phyloP scores from a whole-genome alignment of 2,113 vertebrate species.

The Sterna hirundo region DNA sequence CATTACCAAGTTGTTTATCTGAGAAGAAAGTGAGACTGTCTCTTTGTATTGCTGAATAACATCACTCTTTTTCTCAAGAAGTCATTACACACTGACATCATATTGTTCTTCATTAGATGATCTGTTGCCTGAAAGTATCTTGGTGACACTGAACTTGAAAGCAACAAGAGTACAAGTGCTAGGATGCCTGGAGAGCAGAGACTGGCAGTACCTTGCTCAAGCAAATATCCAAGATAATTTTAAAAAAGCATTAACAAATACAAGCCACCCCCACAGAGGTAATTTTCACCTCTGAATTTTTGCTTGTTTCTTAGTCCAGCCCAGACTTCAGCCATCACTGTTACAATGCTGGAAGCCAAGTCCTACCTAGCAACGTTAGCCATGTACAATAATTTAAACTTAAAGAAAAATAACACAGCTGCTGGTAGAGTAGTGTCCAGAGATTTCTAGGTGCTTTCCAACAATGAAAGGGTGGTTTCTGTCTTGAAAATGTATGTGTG shows the following conservation, averaged over 20 bases:
- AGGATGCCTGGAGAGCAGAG: conserved; percentile 57
- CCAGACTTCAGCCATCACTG: conserved; percentile 38
- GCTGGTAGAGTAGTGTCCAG: neutral
- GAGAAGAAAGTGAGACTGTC: conserved; percentile 65
- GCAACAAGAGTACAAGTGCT: conserved; percentile 54
- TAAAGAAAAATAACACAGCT: conserved; percentile 47
- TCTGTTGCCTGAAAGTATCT: conserved; percentile 65
- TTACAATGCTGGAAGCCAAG: conserved; percentile 55
- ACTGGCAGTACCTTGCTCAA: conserved; percentile 52
- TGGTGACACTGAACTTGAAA: conserved; percentile 66
- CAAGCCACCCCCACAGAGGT: conserved; percentile 59
- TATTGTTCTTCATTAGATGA: conserved; percentile 70
- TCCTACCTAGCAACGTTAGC: conserved; percentile 45
- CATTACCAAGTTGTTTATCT: conserved; percentile 63
- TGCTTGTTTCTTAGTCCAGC: conserved; percentile 27
- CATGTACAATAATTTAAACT: conserved; percentile 17
- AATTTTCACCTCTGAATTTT: conserved; percentile 68
- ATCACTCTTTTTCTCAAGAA: conserved; percentile 61
- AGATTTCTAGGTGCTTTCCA: conserved; percentile 36
- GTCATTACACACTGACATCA: conserved; percentile 59
- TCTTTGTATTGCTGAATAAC: conserved; percentile 67
- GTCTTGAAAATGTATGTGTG: conserved; percentile 1
- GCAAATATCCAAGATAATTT: conserved; percentile 48
- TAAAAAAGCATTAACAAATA: conserved; percentile 59
- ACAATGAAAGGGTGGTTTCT: conserved; percentile 21